A percentile compares a stretch with the other conserved stretches of the same genome.
Conservation (phyloP, 2,797 vertebrate genomes). For the Diplodus puntazzo region DNA sequence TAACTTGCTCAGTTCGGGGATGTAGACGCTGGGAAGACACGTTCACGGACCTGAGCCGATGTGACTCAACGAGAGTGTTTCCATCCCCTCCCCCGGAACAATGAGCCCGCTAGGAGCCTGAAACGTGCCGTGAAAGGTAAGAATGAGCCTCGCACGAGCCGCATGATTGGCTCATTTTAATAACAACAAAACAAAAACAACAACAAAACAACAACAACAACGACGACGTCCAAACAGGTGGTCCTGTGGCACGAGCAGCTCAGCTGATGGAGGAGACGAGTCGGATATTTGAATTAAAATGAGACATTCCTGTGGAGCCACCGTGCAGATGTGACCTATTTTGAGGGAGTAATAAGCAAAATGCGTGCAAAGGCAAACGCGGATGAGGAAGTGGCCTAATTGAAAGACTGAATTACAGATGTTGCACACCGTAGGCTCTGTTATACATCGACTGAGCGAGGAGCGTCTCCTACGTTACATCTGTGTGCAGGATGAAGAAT, state of each 20-base stretch:
- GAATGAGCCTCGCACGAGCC: constrained; percentile 24
- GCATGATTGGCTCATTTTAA: constrained; percentile 11
- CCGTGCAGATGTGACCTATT: constrained; percentile 51
- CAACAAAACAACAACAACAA: background rate
- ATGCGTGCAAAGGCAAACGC: constrained; percentile 1
- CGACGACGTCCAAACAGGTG: constrained; percentile 66
- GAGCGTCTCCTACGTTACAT: constrained; percentile 7
- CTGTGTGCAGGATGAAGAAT: constrained; percentile 9
- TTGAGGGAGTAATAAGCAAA: constrained; percentile 31
- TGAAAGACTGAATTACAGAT: constrained; percentile 9
- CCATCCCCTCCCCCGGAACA: constrained; percentile 14
- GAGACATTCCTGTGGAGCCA: constrained; percentile 28
- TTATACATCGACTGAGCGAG: background rate
- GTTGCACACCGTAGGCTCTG: background rate
- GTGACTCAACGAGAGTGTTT: constrained; percentile 36
- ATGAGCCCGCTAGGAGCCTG: constrained; percentile 40
- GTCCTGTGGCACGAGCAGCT: constrained; percentile 31
- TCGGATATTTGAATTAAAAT: constrained; percentile 16
- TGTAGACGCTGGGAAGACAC: constrained; percentile 64
- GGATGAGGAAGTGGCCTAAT: constrained; percentile 41
- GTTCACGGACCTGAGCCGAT: constrained; percentile 54
- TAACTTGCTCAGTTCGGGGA: constrained; percentile 62
- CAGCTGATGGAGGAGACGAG: background rate
- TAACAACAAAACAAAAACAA: background rate
- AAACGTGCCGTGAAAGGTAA: constrained; percentile 64